These are phyloP conservation scores for Acanthoscelides obtectus DNA, from an alignment of 2,888 invertebrate genomes.

Conservation along the genomic window DNA sequence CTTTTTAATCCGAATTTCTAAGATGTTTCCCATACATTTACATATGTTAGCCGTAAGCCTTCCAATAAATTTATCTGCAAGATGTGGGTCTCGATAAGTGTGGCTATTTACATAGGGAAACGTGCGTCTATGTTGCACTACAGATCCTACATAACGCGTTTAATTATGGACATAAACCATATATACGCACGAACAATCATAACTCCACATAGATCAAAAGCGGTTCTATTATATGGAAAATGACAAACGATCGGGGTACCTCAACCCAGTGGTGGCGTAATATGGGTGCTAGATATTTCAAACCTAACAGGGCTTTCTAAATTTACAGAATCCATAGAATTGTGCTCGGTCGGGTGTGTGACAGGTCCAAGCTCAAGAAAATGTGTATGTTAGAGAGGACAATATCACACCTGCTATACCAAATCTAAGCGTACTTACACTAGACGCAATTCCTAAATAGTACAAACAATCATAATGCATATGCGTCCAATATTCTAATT, in stretches of 20 bases:
- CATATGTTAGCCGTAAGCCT: not conserved
- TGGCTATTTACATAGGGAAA: conserved; percentile 2
- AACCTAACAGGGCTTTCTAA: too few relatives aligned
- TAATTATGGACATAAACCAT: conserved; percentile 4
- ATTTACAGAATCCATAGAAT: too few relatives aligned
- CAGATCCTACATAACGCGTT: not conserved
- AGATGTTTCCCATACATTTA: not conserved
- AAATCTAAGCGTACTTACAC: too few relatives aligned
- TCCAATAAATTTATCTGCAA: not conserved
- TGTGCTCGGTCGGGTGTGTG: too few relatives aligned
- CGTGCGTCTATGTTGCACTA: not conserved
- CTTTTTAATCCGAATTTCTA: not conserved
- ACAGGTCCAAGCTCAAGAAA: too few relatives aligned
- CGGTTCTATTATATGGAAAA: not conserved
- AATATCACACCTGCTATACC: too few relatives aligned
- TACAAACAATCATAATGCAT: too few relatives aligned
- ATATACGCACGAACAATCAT: conserved; percentile 1
- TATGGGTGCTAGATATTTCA: not conserved
- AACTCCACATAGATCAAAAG: conserved; percentile 1
- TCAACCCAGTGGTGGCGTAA: not conserved
- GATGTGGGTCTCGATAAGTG: not conserved
- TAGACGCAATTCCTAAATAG: too few relatives aligned
- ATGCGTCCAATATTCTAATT: too few relatives aligned
- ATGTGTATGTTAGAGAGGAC: too few relatives aligned
- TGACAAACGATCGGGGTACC: not conserved